Conservation (phyloP, 2,888 invertebrate species). For the Apamea anceps region DNA sequence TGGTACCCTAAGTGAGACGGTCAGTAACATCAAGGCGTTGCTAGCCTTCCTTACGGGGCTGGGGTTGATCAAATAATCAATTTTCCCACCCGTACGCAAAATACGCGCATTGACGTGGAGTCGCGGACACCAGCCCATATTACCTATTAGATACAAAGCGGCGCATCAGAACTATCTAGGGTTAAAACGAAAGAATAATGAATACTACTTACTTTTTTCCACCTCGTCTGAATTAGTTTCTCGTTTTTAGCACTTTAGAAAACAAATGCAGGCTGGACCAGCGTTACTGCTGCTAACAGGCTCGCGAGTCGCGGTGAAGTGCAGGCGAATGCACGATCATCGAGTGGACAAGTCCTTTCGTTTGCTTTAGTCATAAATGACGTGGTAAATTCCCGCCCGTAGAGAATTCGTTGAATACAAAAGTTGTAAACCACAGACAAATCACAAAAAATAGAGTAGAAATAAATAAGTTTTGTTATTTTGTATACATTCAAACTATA, state of each 20-base stretch:
- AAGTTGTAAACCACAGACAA: not conserved
- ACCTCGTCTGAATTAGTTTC: not conserved
- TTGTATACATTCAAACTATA: not conserved
- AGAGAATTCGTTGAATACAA: slow-evolving; percentile 6
- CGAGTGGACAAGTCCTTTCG: not conserved
- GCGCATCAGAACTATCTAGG: not conserved
- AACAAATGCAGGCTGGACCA: slow-evolving; percentile 1
- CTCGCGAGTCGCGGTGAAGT: not conserved
- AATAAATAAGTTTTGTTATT: not conserved
- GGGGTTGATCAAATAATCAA: too few species aligned
- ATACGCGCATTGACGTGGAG: too few species aligned
- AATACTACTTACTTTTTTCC: slow-evolving; percentile 11
- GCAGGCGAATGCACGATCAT: not conserved
- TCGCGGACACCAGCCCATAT: too few species aligned
- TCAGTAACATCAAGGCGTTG: too few species aligned
- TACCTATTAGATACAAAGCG: too few species aligned
- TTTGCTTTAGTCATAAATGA: too few species aligned
- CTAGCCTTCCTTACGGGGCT: too few species aligned
- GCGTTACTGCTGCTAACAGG: not conserved
- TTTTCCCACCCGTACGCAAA: too few species aligned
- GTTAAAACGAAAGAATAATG: not conserved
- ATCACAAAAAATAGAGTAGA: not conserved
- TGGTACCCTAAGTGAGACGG: too few species aligned
- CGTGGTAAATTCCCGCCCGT: slow-evolving; percentile 27
- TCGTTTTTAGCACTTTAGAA: not conserved